Evolutionary conservation across 2,113 vertebrate species (phyloP), one percentile per base, ranked within the genome.

Genomic region (Dendropsophus ebraccatus): DNA sequence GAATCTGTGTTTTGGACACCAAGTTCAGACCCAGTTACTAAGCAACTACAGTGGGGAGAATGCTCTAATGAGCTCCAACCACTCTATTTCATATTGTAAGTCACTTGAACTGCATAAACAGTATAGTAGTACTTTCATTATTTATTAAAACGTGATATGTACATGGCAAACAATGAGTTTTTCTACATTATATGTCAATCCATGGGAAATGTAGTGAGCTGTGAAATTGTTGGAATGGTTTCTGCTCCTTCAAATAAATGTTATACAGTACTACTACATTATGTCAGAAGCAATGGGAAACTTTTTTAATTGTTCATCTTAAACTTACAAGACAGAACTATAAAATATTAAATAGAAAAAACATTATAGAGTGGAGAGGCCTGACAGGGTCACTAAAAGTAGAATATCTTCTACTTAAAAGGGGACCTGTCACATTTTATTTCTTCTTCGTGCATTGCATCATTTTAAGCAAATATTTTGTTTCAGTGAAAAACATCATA

Each of bases 1-100:
- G 56, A 80, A n/a, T 17, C 19, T 62, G 35, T 37, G 35, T 80
- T 79, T 80, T 62, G 77, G 77, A 80, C 77, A 80, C 10, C 19
- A 54, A 32, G 14, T 77, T 80, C 17, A 14, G 60, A 25, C 23
- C 12, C 54, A 58, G 77, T 80, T 80, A 80, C 77, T 58, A 62
- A 80, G 77, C 77, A 80, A 80, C 77, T 56, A 58, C 54, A n/a
- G 25, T 77, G 49, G 9, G 25, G 13, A 30, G 50, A 50, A 56
- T 35, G 17, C 4, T 23, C 28, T 80, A 62, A 60, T 60, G 56
- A 62, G 54, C 77, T 45, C 21, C 35, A 60, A 25, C 21, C 50
- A 54, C 75, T 77, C 49, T 19, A 35, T 54, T 77, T 54, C 9
- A 62, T 32, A 41, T n/a, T 80, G 52, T 80, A 80, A 80, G 77